Evolutionary conservation across 2,797 vertebrate genomes (phyloP).

Genomic region (Anomalospiza imberbis): DNA sequence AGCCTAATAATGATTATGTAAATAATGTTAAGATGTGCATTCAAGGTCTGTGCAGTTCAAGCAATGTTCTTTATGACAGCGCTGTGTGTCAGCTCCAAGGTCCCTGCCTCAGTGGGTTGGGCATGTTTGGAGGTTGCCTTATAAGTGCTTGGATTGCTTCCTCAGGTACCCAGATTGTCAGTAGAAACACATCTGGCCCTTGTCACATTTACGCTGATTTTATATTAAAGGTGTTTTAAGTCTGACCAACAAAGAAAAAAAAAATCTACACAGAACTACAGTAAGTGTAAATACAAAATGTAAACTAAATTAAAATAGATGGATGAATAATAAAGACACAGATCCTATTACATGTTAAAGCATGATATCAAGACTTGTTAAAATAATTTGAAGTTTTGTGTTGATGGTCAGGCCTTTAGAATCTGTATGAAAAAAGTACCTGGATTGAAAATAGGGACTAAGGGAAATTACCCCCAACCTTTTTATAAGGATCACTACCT

Average conservation of each 20-base stretch:
- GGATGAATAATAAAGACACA: not conserved
- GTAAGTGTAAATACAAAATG: not conserved
- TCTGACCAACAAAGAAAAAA: not conserved
- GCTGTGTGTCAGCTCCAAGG: not conserved
- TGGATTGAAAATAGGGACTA: not conserved
- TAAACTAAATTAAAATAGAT: not conserved
- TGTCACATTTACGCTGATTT: not conserved
- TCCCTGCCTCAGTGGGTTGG: not conserved
- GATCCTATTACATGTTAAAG: not conserved
- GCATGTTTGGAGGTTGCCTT: not conserved
- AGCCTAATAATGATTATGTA: not conserved
- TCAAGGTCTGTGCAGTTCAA: not conserved
- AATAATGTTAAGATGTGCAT: not conserved
- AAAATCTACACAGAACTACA: not conserved
- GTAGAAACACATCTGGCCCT: not conserved
- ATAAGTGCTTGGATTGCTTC: not conserved
- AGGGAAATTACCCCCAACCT: not conserved
- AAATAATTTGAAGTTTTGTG: not conserved
- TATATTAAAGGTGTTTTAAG: not conserved
- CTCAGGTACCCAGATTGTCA: not conserved
- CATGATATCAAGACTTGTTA: not conserved
- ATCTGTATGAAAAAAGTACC: not conserved
- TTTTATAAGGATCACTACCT: not conserved
- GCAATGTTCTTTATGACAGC: not conserved
- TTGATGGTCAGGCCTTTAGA: not conserved